Base-by-base conservation (phyloP, 2,113 vertebrate species). In the Cyphomyrus discorhynchus region DNA sequence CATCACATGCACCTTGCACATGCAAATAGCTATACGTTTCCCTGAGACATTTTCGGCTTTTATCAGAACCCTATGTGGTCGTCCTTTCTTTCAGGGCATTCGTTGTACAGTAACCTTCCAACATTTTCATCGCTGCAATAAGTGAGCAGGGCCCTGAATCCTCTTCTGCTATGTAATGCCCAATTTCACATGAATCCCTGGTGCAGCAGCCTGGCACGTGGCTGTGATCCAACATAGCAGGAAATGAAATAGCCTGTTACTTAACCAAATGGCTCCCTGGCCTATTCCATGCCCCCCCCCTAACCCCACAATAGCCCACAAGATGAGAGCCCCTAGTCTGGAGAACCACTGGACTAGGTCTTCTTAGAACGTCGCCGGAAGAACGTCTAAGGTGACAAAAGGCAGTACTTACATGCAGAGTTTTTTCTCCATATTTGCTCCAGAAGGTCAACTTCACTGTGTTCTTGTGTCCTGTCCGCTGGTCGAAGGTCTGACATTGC, bases 391-490 rank as follows among this genome's bases (percentile, higher is more conserved):
- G 35, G 74, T 80, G 74, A 42, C 21, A 42, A 66, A 58, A 62
- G 13, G 39, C 6, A 19, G 27, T 91, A 93, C 98, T 98, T 96
- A 99, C 98, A 49, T 94, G 94, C 88, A 95, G 94, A 92, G 96
- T 98, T 93, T 94, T 97, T 92, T 97, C 93, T 89, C 98, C 98
- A 89, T 94, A 97, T 94, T 96, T 97, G 95, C 98, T 99, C 94
- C 97, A 97, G 95, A 99, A 99, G 24, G 97, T 99, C 98, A 99
- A 98, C 35, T 95, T 96, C 92, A 98, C 98, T 49, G 93, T 96
- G 93, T 97, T 97, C 93, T 92, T 97, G 94, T 99, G 98, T 24
- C 98, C 98, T 5, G 98, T 99, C 91, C 98, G 95, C 96, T 99
- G 97, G 94, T 99, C 98, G 92, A 99, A 99, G 82, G 97, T 97